Evolutionary conservation across 2,113 vertebrate species (phyloP).

Genomic region (Pluvianellus socialis): DNA sequence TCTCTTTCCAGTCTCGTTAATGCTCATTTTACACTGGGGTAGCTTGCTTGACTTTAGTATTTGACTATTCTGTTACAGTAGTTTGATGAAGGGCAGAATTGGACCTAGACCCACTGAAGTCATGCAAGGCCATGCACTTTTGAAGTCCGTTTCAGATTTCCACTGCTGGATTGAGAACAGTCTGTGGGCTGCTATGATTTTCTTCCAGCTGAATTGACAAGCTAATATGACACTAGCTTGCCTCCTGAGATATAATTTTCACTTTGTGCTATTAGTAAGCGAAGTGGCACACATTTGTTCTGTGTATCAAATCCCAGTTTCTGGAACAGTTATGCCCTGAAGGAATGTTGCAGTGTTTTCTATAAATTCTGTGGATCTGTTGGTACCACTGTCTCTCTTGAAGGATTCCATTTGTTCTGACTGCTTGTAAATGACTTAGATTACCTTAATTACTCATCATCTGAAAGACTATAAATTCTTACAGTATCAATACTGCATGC

Average conservation of each 20-base stretch:
- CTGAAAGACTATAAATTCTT: not conserved
- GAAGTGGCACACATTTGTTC: not conserved
- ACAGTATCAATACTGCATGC: not conserved
- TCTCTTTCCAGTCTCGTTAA: not conserved
- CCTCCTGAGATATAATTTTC: not conserved
- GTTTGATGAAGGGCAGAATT: not conserved
- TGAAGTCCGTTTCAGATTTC: not conserved
- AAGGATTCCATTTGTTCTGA: not conserved
- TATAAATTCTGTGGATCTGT: not conserved
- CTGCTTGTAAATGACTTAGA: not conserved
- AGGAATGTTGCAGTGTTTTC: not conserved
- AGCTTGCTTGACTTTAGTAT: not conserved
- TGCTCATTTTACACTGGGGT: not conserved
- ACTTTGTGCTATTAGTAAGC: not conserved
- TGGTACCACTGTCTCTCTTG: not conserved
- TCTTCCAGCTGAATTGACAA: not conserved
- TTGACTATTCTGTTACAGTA: not conserved
- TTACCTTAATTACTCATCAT: not conserved
- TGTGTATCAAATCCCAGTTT: not conserved
- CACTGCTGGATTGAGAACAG: not conserved
- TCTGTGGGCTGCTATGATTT: not conserved
- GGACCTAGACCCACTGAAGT: not conserved
- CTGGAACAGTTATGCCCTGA: not conserved
- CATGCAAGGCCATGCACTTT: accelerated
- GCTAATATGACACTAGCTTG: not conserved